These are phyloP conservation scores for Periparus ater DNA, from an alignment of 2,797 vertebrate genomes.

Conservation along the genomic window DNA sequence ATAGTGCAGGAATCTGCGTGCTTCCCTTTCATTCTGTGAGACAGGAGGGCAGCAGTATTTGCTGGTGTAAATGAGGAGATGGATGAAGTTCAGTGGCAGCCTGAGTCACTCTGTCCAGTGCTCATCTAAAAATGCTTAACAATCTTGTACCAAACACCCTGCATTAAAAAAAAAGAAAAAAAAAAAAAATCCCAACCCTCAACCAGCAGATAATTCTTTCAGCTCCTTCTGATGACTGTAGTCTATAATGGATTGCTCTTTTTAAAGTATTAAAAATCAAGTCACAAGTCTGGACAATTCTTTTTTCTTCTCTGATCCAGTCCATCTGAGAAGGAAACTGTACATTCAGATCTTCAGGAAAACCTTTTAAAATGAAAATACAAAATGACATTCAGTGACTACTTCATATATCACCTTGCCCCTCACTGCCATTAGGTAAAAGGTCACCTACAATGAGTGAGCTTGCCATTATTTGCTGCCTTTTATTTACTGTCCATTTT, in stretches of 20 bases:
- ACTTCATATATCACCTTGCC: neutral
- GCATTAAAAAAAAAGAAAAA: neutral
- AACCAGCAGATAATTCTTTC: slow-evolving; percentile 44
- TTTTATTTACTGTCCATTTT: slow-evolving; percentile 6
- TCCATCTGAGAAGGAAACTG: neutral
- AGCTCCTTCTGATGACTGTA: neutral
- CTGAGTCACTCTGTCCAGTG: neutral
- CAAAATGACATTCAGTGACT: neutral
- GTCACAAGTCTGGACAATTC: neutral
- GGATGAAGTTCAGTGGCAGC: slow-evolving; percentile 48
- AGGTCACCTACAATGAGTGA: neutral
- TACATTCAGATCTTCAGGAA: neutral
- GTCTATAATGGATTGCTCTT: neutral
- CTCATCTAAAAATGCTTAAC: slow-evolving; percentile 34
- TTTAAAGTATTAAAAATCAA: neutral
- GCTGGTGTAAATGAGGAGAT: slow-evolving; percentile 52
- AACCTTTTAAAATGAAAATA: neutral
- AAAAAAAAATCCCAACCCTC: neutral
- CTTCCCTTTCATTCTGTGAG: slow-evolving; percentile 38
- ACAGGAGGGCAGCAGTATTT: neutral
- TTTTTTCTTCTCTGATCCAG: neutral
- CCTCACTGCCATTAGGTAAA: neutral
- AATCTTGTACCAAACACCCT: neutral
- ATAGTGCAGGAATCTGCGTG: neutral
- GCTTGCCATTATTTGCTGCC: neutral